Percentiles rank a stretch among this genome's conserved stretches.
phyloP scores from a whole-genome alignment of 2,797 vertebrate species.

The Artibeus lituratus region DNA sequence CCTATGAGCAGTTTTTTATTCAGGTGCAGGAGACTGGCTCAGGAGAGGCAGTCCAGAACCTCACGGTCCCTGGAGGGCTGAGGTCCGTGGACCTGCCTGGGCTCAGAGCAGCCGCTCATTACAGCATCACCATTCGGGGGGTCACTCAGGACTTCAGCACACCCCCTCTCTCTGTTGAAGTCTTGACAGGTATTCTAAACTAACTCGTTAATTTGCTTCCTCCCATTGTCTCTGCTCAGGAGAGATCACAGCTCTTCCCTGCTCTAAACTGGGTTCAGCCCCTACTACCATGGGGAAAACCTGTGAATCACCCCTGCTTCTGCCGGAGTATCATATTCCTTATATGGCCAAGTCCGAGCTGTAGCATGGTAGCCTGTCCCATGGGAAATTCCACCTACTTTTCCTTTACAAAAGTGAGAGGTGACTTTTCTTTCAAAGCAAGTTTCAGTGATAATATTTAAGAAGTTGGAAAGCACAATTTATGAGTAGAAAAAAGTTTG shows the following conservation, averaged over 20 bases:
- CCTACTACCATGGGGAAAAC: not conserved
- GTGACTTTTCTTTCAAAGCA: slow-evolving; percentile 29
- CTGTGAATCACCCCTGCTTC: not conserved
- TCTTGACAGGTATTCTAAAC: slow-evolving; percentile 82
- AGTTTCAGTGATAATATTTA: slow-evolving; percentile 5
- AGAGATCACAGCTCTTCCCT: not conserved
- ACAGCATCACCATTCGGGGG: slow-evolving; percentile 88
- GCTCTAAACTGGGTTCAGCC: not conserved
- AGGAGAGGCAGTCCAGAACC: slow-evolving; percentile 79
- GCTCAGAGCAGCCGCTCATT: slow-evolving; percentile 88
- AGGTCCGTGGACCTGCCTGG: slow-evolving; percentile 85
- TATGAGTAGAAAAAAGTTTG: not conserved
- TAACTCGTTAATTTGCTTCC: not conserved
- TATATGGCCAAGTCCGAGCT: not conserved
- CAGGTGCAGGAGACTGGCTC: slow-evolving; percentile 90
- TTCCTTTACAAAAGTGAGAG: slow-evolving; percentile 35
- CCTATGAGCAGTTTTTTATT: slow-evolving; percentile 92
- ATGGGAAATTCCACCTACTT: slow-evolving; percentile 49
- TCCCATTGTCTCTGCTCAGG: not conserved
- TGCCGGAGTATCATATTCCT: not conserved
- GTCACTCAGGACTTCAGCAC: slow-evolving; percentile 87
- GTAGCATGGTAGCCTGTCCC: not conserved
- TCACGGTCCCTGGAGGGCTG: slow-evolving; percentile 88
- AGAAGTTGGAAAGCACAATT: slow-evolving; percentile 49
- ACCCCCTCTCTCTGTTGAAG: slow-evolving; percentile 87